Evolutionary conservation across 2,888 invertebrate species (phyloP).

Genomic region (Drosophila setosimentum): DNA sequence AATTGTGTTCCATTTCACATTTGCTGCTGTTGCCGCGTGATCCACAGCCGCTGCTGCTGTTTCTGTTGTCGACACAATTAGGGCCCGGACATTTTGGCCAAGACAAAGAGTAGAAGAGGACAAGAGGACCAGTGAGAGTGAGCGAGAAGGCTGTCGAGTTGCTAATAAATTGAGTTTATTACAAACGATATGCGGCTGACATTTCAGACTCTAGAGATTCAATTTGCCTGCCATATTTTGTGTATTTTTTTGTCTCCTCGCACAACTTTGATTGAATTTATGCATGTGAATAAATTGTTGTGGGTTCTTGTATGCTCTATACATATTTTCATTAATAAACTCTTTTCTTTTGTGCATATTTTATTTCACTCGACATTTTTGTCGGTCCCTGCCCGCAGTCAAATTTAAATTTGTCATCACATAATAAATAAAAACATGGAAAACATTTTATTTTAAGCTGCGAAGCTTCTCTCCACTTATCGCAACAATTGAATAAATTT

Average conservation of each 20-base stretch:
- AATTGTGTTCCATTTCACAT: constrained; percentile 72
- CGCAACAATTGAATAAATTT: constrained; percentile 20
- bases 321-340: constrained; percentile 61
- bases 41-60: constrained; percentile 10
- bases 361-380: constrained; percentile 31
- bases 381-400: constrained; percentile 30
- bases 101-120: constrained; percentile 42
- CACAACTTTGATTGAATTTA: constrained; percentile 67
- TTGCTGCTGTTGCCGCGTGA: constrained; percentile 22
- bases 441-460: neutral
- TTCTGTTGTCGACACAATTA: constrained; percentile 44
- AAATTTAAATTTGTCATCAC: constrained; percentile 51
- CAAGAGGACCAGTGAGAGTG: constrained; percentile 3
- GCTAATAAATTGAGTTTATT: constrained; percentile 77
- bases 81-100: constrained; percentile 41
- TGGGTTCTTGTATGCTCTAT: constrained; percentile 1
- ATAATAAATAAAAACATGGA: constrained; percentile 8
- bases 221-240: constrained; percentile 56
- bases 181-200: constrained; percentile 64
- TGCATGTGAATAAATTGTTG: constrained; percentile 44
- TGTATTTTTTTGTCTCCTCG: constrained; percentile 2
- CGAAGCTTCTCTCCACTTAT: constrained; percentile 20
- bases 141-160: constrained; percentile 39
- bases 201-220: constrained; percentile 62
- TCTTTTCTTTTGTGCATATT: constrained; percentile 53